A percentile compares a stretch with the other conserved stretches of the same genome.
phyloP scores from a whole-genome alignment of 2,113 vertebrate species.

The Bos taurus region DNA sequence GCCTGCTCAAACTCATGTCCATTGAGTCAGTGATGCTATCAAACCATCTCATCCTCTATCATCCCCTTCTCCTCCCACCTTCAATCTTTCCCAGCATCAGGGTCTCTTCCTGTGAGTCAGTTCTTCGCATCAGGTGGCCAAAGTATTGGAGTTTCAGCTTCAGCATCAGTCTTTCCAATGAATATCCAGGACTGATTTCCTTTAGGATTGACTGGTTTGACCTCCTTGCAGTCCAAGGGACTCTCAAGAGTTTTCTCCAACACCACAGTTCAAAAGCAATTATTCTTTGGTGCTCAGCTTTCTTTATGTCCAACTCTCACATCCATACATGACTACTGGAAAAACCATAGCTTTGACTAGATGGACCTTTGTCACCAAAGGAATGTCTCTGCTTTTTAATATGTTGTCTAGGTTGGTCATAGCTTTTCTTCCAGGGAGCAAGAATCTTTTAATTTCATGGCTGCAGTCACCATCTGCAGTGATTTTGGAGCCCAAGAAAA shows the following conservation, averaged over 20 bases:
- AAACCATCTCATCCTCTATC: not conserved
- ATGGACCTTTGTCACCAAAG: not conserved
- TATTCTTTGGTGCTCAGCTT: not conserved
- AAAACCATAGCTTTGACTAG: not conserved
- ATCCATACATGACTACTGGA: not conserved
- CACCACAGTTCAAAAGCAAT: not conserved
- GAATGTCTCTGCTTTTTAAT: not conserved
- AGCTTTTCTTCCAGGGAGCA: not conserved
- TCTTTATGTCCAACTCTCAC: not conserved
- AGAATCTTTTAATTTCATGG: not conserved
- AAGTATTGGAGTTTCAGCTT: not conserved
- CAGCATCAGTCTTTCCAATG: not conserved
- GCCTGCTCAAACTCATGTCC: not conserved
- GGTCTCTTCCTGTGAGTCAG: not conserved
- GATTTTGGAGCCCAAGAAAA: not conserved
- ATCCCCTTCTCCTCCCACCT: not conserved
- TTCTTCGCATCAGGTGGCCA: not conserved
- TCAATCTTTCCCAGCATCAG: not conserved
- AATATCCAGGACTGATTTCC: not conserved
- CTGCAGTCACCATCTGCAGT: not conserved
- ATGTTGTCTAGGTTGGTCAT: not conserved
- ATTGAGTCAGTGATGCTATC: rapidly evolving
- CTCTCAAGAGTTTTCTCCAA: not conserved
- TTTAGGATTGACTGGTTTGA: not conserved
- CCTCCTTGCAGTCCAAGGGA: not conserved